Evolutionary conservation across 2,797 vertebrate genomes (phyloP).

Genomic region (Chromis chromis): DNA sequence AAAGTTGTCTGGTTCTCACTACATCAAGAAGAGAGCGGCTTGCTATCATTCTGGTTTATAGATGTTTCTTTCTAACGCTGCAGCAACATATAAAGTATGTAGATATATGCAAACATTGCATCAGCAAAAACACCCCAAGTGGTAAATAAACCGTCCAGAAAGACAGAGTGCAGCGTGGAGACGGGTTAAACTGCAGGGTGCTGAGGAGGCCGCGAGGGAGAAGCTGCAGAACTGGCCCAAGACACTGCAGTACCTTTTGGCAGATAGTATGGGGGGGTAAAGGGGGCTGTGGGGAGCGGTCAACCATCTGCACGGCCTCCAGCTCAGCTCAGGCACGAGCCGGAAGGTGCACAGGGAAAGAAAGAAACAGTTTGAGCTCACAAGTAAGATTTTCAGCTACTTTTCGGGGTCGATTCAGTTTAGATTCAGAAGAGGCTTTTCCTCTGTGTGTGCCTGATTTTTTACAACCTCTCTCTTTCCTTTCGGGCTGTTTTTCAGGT

Average conservation of each 20-base stretch:
- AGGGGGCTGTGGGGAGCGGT: not conserved
- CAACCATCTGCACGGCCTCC: conserved; percentile 28
- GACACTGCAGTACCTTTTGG: conserved; percentile 20
- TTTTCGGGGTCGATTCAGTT: not conserved
- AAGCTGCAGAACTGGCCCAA: conserved; percentile 3
- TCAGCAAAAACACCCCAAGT: conserved; percentile 1
- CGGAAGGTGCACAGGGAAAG: too few relatives aligned
- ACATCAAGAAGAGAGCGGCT: not conserved
- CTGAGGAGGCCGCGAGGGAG: conserved; percentile 5
- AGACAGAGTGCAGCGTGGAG: not conserved
- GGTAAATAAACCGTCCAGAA: conserved; percentile 20
- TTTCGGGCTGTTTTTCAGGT: conserved; percentile 83
- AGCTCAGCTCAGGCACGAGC: not conserved
- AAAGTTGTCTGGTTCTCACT: too few relatives aligned
- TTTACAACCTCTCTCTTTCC: not conserved
- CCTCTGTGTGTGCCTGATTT: not conserved
- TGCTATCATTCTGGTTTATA: not conserved
- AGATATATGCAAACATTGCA: not conserved
- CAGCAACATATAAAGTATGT: not conserved
- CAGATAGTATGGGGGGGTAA: conserved; percentile 6
- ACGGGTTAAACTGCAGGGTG: not conserved
- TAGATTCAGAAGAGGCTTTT: not conserved
- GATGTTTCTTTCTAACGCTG: not conserved
- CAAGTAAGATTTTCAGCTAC: not conserved
- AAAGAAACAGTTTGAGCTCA: not conserved